Conservation (phyloP, 2,888 invertebrate species). For the Nasonovia ribisnigri region DNA sequence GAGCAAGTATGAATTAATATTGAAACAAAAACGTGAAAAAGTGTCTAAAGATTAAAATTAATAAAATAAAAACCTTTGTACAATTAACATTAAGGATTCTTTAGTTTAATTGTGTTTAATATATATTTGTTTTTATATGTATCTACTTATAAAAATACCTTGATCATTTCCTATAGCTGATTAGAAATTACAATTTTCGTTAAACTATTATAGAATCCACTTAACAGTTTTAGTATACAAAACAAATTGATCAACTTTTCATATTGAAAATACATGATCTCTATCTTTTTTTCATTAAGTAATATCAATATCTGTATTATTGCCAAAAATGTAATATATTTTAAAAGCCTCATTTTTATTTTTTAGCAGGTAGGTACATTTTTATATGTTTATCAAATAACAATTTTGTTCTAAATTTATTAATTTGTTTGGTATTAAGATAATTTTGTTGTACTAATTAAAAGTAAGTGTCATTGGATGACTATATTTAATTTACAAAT, state of each 20-base stretch:
- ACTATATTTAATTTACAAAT: background rate
- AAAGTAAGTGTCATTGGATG: background rate
- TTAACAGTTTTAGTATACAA: background rate
- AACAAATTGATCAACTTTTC: background rate
- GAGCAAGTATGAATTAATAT: constrained; percentile 79
- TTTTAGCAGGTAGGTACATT: background rate
- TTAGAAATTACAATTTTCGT: background rate
- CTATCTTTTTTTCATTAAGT: background rate
- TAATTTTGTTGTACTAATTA: background rate
- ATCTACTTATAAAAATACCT: constrained; percentile 41
- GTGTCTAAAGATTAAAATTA: constrained; percentile 61
- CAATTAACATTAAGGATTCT: constrained; percentile 49
- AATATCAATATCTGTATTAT: background rate
- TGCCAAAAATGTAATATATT: background rate
- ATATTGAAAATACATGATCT: constrained; percentile 35
- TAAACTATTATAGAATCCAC: background rate
- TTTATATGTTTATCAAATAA: background rate
- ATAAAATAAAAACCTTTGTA: constrained; percentile 19
- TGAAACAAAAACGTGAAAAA: constrained; percentile 66
- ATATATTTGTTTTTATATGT: constrained; percentile 31
- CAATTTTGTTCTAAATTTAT: background rate
- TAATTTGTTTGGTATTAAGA: constrained; percentile 28
- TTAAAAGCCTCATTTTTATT: background rate
- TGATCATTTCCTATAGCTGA: constrained; percentile 3
- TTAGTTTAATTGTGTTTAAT: constrained; percentile 36